Evolutionary conservation across 2,888 invertebrate species (phyloP).

Genomic region (Fragum fragum): DNA sequence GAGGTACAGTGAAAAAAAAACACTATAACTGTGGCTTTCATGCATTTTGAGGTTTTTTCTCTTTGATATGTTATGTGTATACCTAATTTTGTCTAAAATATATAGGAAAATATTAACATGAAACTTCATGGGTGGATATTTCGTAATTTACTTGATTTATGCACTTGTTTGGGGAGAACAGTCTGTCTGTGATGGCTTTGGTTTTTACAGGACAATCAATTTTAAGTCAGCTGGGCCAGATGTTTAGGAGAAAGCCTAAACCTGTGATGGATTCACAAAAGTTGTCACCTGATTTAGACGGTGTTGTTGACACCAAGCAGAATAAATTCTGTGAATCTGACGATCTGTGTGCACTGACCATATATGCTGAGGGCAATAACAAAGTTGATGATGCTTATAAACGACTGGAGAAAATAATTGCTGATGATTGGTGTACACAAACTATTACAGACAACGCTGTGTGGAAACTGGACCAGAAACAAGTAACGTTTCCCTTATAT

Average conservation of each 20-base stretch:
- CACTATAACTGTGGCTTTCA: too few species aligned
- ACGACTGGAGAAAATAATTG: not conserved
- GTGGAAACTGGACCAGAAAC: not conserved
- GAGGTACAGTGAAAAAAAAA: too few species aligned
- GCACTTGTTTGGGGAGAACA: too few species aligned
- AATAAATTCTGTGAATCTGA: not conserved
- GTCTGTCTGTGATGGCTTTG: too few species aligned
- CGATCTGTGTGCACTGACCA: slow-evolving; percentile 13
- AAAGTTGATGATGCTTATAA: slow-evolving; percentile 33
- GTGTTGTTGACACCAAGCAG: not conserved
- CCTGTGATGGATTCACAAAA: not conserved
- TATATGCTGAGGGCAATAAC: slow-evolving; percentile 33
- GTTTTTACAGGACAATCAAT: not conserved
- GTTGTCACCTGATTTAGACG: not conserved
- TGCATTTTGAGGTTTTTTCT: too few species aligned
- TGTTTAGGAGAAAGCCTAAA: not conserved
- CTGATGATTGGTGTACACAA: slow-evolving; percentile 10
- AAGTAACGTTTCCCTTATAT: too few species aligned
- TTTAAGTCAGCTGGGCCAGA: not conserved
- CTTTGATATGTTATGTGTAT: too few species aligned
- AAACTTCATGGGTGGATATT: too few species aligned
- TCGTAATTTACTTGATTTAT: too few species aligned
- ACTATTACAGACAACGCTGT: slow-evolving; percentile 5
- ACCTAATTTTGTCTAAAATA: too few species aligned
- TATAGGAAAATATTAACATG: too few species aligned